Conservation (phyloP, 2,113 vertebrate species). For the Nanger granti region DNA sequence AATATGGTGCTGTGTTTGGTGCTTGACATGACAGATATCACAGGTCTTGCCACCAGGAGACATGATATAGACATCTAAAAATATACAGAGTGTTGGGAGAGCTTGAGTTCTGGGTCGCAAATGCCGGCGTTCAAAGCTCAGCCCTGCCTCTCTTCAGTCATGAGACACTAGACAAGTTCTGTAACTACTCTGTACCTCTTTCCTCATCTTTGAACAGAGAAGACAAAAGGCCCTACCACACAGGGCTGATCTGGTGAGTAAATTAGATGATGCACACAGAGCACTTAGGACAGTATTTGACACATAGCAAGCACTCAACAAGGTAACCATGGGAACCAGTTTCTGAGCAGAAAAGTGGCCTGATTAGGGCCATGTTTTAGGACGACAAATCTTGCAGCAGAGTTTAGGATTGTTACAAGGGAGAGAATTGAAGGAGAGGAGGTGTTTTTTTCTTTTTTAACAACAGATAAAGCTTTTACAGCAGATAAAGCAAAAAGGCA, state of each 20-base stretch:
- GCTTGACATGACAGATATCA: not conserved
- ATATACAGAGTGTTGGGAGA: not conserved
- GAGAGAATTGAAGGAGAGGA: not conserved
- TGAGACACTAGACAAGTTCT: not conserved
- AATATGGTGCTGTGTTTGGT: not conserved
- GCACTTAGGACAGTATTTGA: not conserved
- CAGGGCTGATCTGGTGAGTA: not conserved
- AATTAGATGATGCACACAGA: not conserved
- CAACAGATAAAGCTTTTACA: not conserved
- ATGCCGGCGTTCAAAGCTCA: not conserved
- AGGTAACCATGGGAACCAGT: not conserved
- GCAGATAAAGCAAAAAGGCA: not conserved
- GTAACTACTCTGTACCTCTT: not conserved
- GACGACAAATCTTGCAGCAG: not conserved
- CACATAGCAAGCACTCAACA: not conserved
- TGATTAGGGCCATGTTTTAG: not conserved
- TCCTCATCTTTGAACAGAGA: not conserved
- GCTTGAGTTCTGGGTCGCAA: not conserved
- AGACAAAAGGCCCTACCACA: not conserved
- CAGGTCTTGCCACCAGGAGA: not conserved
- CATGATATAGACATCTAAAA: not conserved
- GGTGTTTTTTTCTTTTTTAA: not conserved
- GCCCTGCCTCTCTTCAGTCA: not conserved
- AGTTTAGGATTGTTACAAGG: not conserved
- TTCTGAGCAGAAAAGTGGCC: not conserved